Base-by-base conservation (phyloP, 2,888 invertebrate genomes). In the Frankliniella fusca region DNA sequence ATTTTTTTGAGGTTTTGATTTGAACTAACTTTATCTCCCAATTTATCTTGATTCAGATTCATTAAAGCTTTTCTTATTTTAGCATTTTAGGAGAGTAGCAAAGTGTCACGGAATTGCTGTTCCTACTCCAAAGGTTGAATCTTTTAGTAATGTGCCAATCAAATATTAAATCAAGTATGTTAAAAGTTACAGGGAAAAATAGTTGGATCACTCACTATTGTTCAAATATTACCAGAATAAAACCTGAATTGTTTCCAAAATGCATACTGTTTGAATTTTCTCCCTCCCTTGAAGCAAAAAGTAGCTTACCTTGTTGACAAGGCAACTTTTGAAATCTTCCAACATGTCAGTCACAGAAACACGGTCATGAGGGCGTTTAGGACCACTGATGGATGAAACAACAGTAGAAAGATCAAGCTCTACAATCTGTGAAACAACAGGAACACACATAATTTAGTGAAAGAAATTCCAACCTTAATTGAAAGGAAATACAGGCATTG, bases 331-430 rank as follows among this genome's bases (percentile, higher is more conserved):
- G 89, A 99, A 99, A 88, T 99, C 98, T 18, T 90, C 89, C 87
- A 97, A 96, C 96, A 99, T 97, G 80, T 94, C 93, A 0, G 92
- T 89, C 0, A 98, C 96, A 0, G 97, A 92, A 7, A 99, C 97
- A 38, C 97, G 90, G 90, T 99, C 99, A 85, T 99, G 99, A 0
- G 99, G 99, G 81, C 99, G 90, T 88, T 99, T 99, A 0, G 99
- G 99, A 0, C 99, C 99, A 83, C 97, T 97, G 20, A 98, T 95
- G 28, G 97, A 98, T 2, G 98, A 96, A 81, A 96, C 97, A 0
- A 99, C 97, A 0, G 95, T 94, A 0, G 91, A 88, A 80, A 99
- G 89, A 87, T 99, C 98, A 85, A 99, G 88, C 80, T 94, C 94
- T 0, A 96, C 93, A 20, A 94, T 91, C 92, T 95, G 87, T 48